Conservation (phyloP, 2,888 invertebrate species). For the Cecidostiba fungosa region DNA sequence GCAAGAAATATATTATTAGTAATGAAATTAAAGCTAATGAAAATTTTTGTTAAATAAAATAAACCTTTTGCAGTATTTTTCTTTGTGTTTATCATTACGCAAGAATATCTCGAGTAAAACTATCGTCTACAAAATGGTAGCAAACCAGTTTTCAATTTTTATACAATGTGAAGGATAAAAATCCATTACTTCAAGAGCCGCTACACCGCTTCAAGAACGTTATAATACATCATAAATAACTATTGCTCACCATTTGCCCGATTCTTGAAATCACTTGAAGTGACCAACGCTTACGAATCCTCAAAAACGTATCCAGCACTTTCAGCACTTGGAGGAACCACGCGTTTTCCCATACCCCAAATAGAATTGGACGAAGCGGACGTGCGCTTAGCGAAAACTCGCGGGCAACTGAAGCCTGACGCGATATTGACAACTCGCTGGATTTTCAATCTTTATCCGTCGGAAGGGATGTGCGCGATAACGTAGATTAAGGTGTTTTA, state of each 20-base stretch:
- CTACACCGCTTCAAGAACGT: neutral
- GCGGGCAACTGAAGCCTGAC: constrained; percentile 33
- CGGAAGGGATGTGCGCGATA: constrained; percentile 47
- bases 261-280: neutral
- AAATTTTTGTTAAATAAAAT: neutral
- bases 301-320: neutral
- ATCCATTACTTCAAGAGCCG: neutral
- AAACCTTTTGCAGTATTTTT: neutral
- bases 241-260: constrained; percentile 50
- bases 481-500: constrained; percentile 48
- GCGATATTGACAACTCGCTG: constrained; percentile 38
- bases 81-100: neutral
- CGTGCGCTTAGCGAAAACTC: constrained; percentile 40
- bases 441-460: constrained; percentile 31
- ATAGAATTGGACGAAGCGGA: neutral
- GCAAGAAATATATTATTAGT: neutral
- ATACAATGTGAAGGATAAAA: neutral
- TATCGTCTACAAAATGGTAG: neutral
- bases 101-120: neutral
- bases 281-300: neutral
- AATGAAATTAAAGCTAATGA: neutral
- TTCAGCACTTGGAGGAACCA: neutral
- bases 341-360: neutral
- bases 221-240: neutral
- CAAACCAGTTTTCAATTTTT: neutral